Base-by-base conservation (phyloP, 2,888 invertebrate species). In the Drosophila bunnanda region DNA sequence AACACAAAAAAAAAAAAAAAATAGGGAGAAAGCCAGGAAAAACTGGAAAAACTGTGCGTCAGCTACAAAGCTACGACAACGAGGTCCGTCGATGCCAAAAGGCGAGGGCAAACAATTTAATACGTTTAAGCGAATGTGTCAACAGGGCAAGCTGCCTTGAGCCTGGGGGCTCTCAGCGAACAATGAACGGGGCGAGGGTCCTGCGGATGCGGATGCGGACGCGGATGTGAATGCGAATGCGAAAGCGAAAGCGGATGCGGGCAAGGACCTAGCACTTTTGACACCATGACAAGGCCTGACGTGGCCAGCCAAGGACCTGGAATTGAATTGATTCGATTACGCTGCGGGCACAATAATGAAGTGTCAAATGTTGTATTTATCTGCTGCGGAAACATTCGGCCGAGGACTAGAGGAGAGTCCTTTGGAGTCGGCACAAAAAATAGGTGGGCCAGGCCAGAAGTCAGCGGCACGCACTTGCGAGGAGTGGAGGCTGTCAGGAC, bases 291-390 rank as follows among this genome's bases (percentile, higher is more conserved):
- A 73, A 62, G 76, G 58, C 71, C 62, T 58, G 77, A 56, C 54
- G 38, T 61, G 65, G 66, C 44, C 59, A 44, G 59, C 59, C 52
- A 43, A 55, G 48, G 75, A 48, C 54, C 70, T 73, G 71, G 75
- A 76, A 79, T 85, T 82, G 82, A 90, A 90, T 88, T 88, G 83
- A 90, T 90, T 90, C 84, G 83, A 89, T 90, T 89, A 82, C 77
- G 80, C 79, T 88, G 80, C 79, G 83, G 85, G 86, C 82, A 78
- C 83, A 85, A 86, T 89, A 91, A 91, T 90, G 86, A 90, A 91
- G 90, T 91, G 90, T 90, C 91, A 90, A 91, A 86, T 82, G 82
- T 80, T 82, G 90, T 90, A 88, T 90, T 90, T 89, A 90, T 90
- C 85, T 83, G 78, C 77, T 79, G 79, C 77, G 78, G 75, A 80